Percentiles rank a stretch among this genome's conserved stretches.
Evolutionary conservation across 2,113 vertebrate species (phyloP).

Genomic region (Perccottus glenii): DNA sequence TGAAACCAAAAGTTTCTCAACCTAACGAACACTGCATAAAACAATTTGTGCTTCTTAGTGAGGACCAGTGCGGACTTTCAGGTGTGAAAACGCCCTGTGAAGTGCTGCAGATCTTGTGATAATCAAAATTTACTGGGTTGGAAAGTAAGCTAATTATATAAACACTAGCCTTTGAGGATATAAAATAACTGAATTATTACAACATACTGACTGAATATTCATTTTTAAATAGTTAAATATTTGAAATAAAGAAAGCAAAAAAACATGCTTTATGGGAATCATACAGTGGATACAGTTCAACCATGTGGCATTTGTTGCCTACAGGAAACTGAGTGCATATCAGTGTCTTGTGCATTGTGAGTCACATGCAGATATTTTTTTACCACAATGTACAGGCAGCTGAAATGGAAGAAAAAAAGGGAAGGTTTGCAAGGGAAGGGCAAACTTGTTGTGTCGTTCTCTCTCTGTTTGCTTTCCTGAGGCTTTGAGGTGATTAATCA

Average conservation of each 20-base stretch:
- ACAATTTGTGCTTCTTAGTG: too few relatives aligned
- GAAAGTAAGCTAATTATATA: too few relatives aligned
- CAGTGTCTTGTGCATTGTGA: neutral
- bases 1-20: too few relatives aligned
- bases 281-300: neutral
- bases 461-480: constrained; percentile 71
- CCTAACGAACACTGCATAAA: too few relatives aligned
- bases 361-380: constrained; percentile 20
- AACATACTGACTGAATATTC: neutral
- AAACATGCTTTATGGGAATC: neutral
- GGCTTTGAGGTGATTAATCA: constrained; percentile 76
- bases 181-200: neutral
- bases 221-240: too few relatives aligned
- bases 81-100: too few relatives aligned
- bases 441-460: constrained; percentile 36
- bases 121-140: too few relatives aligned
- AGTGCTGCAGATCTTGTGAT: too few relatives aligned
- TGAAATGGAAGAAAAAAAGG: constrained; percentile 28
- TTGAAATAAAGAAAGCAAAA: neutral
- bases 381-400: constrained; percentile 19
- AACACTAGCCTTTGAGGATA: neutral
- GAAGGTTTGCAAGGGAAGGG: constrained; percentile 50
- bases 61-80: too few relatives aligned
- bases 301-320: neutral
- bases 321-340: neutral